These are phyloP conservation scores for Turritopsis rubra DNA, from an alignment of 30 jellyfish, hydroid and myxozoan species.

Conservation along the genomic window DNA sequence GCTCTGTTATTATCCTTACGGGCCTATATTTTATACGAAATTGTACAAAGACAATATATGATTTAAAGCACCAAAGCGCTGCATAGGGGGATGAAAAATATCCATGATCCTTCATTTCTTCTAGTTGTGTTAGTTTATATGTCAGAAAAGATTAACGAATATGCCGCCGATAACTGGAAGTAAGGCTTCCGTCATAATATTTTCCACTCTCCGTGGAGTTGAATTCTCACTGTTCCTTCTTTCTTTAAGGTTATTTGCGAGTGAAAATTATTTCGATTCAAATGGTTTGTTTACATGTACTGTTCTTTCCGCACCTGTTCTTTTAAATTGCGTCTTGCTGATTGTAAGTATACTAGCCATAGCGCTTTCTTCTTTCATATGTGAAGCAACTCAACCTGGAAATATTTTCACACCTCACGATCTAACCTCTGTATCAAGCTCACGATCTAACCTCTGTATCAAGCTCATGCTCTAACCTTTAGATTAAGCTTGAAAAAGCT, in stretches of 20 bases:
- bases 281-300: constrained; percentile 48
- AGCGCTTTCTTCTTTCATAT: too few relatives aligned
- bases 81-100: neutral
- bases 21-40: too few relatives aligned
- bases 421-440: neutral
- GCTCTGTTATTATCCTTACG: too few relatives aligned
- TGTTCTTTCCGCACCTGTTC: constrained; percentile 47
- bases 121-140: constrained; percentile 38
- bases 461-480: too few relatives aligned
- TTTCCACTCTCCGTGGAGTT: too few relatives aligned
- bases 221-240: neutral
- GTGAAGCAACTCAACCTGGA: neutral
- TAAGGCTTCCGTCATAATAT: neutral
- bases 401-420: neutral
- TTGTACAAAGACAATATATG: too few relatives aligned
- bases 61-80: neutral
- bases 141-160: constrained; percentile 38
- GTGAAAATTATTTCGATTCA: constrained; percentile 54
- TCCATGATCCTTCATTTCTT: neutral
- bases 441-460: too few relatives aligned
- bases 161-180: constrained; percentile 60
- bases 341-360: too few relatives aligned
- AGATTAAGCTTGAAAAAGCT: too few relatives aligned
- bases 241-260: constrained; percentile 35
- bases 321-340: constrained; percentile 38